These are phyloP conservation scores for Linnaemya vulpina DNA, from an alignment of 2,888 invertebrate species.

Conservation along the genomic window DNA sequence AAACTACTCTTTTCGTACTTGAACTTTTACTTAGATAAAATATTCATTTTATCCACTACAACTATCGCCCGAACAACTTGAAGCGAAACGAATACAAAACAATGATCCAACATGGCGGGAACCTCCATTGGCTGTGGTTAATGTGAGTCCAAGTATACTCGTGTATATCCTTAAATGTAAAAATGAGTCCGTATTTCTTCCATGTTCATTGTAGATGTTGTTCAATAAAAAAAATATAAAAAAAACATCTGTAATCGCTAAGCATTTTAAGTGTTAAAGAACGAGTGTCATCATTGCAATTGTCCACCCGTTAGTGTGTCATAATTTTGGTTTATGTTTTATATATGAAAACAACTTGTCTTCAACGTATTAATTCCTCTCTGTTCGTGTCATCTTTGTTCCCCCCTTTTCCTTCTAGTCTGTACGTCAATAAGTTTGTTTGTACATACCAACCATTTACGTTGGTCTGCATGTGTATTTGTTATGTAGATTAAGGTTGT, in stretches of 20 bases:
- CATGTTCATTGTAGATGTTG: slow-evolving; percentile 8
- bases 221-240: too few relatives aligned
- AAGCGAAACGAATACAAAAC: slow-evolving; percentile 84
- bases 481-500: slow-evolving; percentile 13
- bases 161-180: not conserved
- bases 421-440: slow-evolving; percentile 29
- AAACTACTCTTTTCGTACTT: slow-evolving; percentile 45
- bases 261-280: slow-evolving; percentile 28
- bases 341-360: not conserved
- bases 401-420: not conserved
- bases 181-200: not conserved
- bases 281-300: slow-evolving; percentile 14
- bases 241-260: slow-evolving; percentile 9
- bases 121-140: slow-evolving; percentile 87
- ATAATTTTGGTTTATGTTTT: slow-evolving; percentile 9
- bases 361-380: slow-evolving; percentile 31
- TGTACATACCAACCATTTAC: not conserved
- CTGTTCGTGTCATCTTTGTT: not conserved
- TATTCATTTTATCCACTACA: slow-evolving; percentile 88
- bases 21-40: slow-evolving; percentile 84
- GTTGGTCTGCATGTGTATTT: slow-evolving; percentile 2
- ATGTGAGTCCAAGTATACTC: slow-evolving; percentile 85
- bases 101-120: slow-evolving; percentile 86
- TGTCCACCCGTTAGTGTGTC: slow-evolving; percentile 13
- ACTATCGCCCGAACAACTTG: slow-evolving; percentile 85